A percentile compares a stretch with the other conserved stretches of the same genome.
Evolutionary conservation across 2,888 invertebrate species (phyloP).

Genomic region (Athrips mouffetella): DNA sequence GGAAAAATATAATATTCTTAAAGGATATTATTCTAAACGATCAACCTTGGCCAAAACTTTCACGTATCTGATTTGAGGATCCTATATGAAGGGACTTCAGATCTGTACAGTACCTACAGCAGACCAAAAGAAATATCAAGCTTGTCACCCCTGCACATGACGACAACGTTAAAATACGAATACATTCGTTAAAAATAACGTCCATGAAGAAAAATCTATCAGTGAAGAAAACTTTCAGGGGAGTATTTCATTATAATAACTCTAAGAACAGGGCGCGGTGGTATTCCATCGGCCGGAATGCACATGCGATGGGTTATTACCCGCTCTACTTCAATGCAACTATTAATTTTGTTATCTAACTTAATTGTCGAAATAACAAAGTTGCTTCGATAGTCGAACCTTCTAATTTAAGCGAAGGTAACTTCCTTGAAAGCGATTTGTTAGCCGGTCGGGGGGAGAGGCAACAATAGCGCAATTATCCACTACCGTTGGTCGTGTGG

Average conservation of each 20-base stretch:
- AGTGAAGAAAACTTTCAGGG: slow-evolving; percentile 7
- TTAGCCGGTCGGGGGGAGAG: slow-evolving; percentile 46
- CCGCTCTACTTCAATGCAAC: slow-evolving; percentile 41
- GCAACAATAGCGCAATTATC: slow-evolving; percentile 72
- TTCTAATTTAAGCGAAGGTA: slow-evolving; percentile 56
- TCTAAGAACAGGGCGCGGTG: slow-evolving; percentile 35
- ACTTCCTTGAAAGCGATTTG: slow-evolving; percentile 60
- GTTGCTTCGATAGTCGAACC: slow-evolving; percentile 48
- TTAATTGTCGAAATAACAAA: slow-evolving; percentile 64
- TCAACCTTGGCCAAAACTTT: too few relatives aligned
- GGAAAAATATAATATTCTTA: too few relatives aligned
- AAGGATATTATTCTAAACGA: too few relatives aligned
- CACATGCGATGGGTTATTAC: slow-evolving; percentile 47
- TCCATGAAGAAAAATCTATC: slow-evolving; percentile 1
- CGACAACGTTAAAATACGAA: too few relatives aligned
- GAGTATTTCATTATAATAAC: slow-evolving; percentile 31
- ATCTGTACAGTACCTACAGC: too few relatives aligned
- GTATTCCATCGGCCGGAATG: slow-evolving; percentile 36
- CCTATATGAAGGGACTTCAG: too few relatives aligned
- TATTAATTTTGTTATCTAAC: slow-evolving; percentile 60
- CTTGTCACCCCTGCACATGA: too few relatives aligned
- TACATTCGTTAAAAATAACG: too few relatives aligned
- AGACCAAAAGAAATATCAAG: too few relatives aligned
- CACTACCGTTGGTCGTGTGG: slow-evolving; percentile 62
- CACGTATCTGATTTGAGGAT: too few relatives aligned